Base-by-base conservation (phyloP, 2,113 vertebrate species). In the Xenopus borealis region DNA sequence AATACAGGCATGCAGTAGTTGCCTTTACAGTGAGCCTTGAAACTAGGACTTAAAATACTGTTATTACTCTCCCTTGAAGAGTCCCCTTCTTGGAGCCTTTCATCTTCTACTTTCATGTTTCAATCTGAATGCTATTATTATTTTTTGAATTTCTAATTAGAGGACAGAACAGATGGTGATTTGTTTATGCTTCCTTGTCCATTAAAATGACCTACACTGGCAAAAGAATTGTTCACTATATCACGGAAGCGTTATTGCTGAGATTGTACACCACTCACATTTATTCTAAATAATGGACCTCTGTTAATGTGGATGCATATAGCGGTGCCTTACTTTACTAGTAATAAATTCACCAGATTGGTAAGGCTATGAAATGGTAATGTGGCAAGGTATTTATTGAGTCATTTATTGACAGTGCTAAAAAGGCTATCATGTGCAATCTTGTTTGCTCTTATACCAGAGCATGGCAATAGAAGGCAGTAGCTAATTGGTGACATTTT, bases 131-230 rank as follows among this genome's bases (percentile, higher is more conserved):
- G 66, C 63, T 50, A 55, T 69, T 46, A 45, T 45, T 64, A 40
- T 64, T 67, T 75, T 75, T 61, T 69, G 57, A 23, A 74, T 69
- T 61, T 76, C 73, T 76, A 76, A 69, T 76, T 76, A 76, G 58
- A 61, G 73, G 66, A 69, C 73, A 53, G 73, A 76, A 52, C 73
- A 76, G 73, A 69, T 76, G 73, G 73, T 75, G 46, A 69, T 75
- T 69, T 76, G 66, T 69, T 76, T 69, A 68, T 59, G 44, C 20
- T 64, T 40, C 45, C 62, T 10, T 63, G 73, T 76, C 73, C 66
- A 76, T 76, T 76, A 69, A 62, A 69, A 53, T 69, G 73, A 69
- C 66, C 73, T 73, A 58, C 62, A 23, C 62, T 75, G 64, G 53
- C 66, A 75, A 69, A 40, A 47, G 58, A 27, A 76, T 69, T 76